Percentiles rank a stretch among this genome's conserved stretches.
Conservation (phyloP, 2,888 invertebrate species). For the Callyntrura sp. region DNA sequence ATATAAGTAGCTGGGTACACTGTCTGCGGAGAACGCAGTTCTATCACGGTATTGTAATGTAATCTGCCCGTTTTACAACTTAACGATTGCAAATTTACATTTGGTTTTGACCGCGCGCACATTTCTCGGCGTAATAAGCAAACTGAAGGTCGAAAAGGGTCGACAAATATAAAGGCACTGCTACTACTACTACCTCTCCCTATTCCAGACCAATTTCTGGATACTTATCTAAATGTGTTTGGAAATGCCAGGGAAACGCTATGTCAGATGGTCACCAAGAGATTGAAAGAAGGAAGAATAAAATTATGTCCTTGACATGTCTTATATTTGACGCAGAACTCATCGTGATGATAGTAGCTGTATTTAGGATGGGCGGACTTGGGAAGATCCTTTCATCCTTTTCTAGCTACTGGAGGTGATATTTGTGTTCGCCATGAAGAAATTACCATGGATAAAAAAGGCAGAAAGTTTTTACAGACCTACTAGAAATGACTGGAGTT, state of each 20-base stretch:
- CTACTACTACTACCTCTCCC: too few species aligned
- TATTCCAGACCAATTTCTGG: too few species aligned
- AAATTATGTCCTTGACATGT: constrained; percentile 66
- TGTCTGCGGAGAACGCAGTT: background rate
- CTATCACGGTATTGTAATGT: too few species aligned
- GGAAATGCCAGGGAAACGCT: background rate
- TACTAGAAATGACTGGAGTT: background rate
- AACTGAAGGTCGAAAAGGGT: too few species aligned
- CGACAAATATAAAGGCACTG: too few species aligned
- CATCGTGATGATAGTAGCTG: background rate
- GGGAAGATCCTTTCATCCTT: background rate
- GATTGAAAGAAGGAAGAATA: constrained; percentile 32
- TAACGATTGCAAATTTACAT: too few species aligned
- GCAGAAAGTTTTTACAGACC: background rate
- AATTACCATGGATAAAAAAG: background rate
- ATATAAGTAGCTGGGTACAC: too few species aligned
- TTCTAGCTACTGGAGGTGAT: background rate
- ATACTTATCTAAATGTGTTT: background rate
- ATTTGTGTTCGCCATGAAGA: background rate
- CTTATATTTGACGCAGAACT: constrained; percentile 59
- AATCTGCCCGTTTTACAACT: too few species aligned
- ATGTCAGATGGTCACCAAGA: constrained; percentile 4
- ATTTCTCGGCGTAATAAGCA: too few species aligned
- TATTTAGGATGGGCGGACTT: constrained; percentile 12
- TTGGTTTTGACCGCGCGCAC: too few species aligned